phyloP scores from a whole-genome alignment of 2,888 invertebrate species.

The Tubulanus polymorphus region DNA sequence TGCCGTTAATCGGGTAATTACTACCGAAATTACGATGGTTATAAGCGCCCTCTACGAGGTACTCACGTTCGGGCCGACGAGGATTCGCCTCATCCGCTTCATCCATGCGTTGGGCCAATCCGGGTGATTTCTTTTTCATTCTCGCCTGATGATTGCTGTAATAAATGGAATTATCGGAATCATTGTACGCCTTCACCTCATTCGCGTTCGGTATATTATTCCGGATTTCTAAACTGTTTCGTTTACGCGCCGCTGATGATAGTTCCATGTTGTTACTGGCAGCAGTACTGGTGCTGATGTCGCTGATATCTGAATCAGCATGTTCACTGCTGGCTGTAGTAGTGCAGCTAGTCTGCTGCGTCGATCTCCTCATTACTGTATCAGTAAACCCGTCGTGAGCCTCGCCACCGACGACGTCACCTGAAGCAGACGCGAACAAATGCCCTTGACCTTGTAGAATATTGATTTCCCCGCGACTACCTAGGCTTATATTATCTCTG shows the following conservation, averaged over 20 bases:
- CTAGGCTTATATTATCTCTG: neutral
- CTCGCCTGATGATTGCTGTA: conserved; percentile 40
- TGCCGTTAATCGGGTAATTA: neutral
- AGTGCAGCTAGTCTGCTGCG: no score
- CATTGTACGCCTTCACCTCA: conserved; percentile 43
- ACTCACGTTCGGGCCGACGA: conserved; percentile 26
- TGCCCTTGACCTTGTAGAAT: no score
- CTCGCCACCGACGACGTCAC: no score
- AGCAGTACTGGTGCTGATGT: neutral
- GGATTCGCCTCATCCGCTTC: conserved; percentile 21
- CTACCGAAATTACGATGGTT: conserved; percentile 2
- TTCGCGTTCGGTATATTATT: conserved; percentile 47
- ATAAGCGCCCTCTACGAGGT: neutral
- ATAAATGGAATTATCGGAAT: conserved; percentile 24
- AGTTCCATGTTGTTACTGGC: neutral
- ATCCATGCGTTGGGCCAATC: conserved; percentile 43
- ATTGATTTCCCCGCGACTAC: no score
- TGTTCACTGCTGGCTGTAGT: neutral
- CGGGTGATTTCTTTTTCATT: conserved; percentile 48
- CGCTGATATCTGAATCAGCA: neutral
- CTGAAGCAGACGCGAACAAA: no score
- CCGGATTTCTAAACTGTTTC: conserved; percentile 48
- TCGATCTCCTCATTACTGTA: no score
- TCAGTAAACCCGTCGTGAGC: no score
- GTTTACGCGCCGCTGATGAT: conserved; percentile 20